Base-by-base conservation (phyloP, 2,888 invertebrate genomes). In the Mesorhabditis sp. region DNA sequence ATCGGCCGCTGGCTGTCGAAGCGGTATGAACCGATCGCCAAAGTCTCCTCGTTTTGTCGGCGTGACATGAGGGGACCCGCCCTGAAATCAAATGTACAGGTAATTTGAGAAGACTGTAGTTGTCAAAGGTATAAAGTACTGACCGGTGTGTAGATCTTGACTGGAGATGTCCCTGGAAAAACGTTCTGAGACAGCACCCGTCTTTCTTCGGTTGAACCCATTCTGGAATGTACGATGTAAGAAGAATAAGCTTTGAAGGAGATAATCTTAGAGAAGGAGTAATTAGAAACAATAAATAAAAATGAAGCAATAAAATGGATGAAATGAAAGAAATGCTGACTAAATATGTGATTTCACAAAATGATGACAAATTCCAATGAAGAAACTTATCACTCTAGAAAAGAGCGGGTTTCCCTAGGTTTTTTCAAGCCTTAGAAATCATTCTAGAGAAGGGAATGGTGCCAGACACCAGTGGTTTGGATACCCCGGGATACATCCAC, bases 21-120 rank as follows among this genome's bases (percentile, higher is more conserved):
- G 65, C 0, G 86, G 86, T 62, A 86, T 84, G 72, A 79, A 78
- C 58, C 80, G 76, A 67, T 80, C 80, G 2, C 77, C 74, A 67
- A 77, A 75, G 5, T 73, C 74, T 28, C 70, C 68, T 5, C 75
- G 72, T 70, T 86, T 85, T 5, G 84, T 84, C 7, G 85, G 85
- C 5, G 86, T 83, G 4, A 79, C 78, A 65, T 88, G 84, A 3
- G 89, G 86, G n/a, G 86, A 85, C 7, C 87, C 82, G n/a, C 87
- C 77, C 43, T 88, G 87, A n/a, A 72, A 65, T 41, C 4, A 41
- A 58, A 5, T 15, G 1, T 63, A 63, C 7, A 10, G 28, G 28
- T 28, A 28, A 28, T 28, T 28, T 28, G 28, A 41, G 64, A 50
- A n/a, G 58, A 50, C 58, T 50, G 28, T 28, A 28, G 2, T 28